Conservation (phyloP, 1,140 invertebrate species). For the Drosophila erecta region DNA sequence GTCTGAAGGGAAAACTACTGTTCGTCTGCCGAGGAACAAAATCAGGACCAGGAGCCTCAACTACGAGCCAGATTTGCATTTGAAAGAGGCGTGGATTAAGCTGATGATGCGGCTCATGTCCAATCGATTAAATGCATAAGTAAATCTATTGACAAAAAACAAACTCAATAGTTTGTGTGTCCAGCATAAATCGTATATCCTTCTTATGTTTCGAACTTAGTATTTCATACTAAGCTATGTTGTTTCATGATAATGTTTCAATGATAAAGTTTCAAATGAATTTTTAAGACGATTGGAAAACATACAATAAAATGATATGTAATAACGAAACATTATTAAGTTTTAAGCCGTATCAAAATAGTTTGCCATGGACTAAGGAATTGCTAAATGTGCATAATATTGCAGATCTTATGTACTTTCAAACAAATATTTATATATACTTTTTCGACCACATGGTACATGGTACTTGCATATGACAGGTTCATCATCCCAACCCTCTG, state of each 20-base stretch:
- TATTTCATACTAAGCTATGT: no score
- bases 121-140: slow-evolving; percentile 34
- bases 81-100: slow-evolving; percentile 32
- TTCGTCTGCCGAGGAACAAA: slow-evolving; percentile 6
- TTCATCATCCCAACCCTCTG: background rate
- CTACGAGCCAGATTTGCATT: slow-evolving; percentile 51
- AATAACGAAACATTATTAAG: no score
- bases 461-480: background rate
- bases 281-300: no score
- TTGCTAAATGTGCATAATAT: no score
- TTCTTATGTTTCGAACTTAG: no score
- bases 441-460: background rate
- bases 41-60: slow-evolving; percentile 12
- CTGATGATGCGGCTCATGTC: slow-evolving; percentile 10
- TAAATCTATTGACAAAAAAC: slow-evolving; percentile 1
- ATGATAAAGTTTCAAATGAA: no score
- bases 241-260: no score
- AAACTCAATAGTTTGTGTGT: background rate
- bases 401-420: background rate
- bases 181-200: no score
- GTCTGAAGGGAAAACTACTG: slow-evolving; percentile 39
- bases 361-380: no score
- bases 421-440: background rate
- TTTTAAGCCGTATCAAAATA: no score
- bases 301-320: no score